Evolutionary conservation across 2,888 invertebrate genomes (phyloP).

Genomic region (Temnothorax rugatulus): DNA sequence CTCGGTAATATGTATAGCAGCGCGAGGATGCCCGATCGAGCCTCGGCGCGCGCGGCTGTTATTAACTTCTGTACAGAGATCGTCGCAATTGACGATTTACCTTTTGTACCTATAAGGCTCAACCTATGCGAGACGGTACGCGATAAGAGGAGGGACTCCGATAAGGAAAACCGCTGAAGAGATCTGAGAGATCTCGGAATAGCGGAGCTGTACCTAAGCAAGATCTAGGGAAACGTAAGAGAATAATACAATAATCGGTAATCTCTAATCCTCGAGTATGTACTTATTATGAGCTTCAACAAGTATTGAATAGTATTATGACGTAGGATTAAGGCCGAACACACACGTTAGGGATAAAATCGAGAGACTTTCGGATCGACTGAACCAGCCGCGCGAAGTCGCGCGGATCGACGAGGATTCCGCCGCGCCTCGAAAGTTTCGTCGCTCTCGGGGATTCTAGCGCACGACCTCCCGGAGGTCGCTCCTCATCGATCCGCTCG

Average conservation of each 20-base stretch:
- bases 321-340: conserved; percentile 68
- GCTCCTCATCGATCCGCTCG: conserved; percentile 30
- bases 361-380: conserved; percentile 43
- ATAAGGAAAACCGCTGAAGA: conserved; percentile 41
- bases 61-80: conserved; percentile 72
- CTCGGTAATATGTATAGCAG: conserved; percentile 8
- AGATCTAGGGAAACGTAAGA: conserved; percentile 70
- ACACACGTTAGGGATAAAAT: conserved; percentile 54
- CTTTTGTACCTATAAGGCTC: conserved; percentile 81
- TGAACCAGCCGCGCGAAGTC: conserved; percentile 29
- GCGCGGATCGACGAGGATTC: conserved; percentile 38
- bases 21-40: conserved; percentile 35
- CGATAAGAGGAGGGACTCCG: conserved; percentile 41
- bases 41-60: conserved; percentile 55
- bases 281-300: conserved; percentile 86
- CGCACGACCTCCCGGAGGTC: neutral
- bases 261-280: conserved; percentile 83
- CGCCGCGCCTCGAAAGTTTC: neutral
- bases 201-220: conserved; percentile 36
- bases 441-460: neutral
- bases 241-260: conserved; percentile 79
- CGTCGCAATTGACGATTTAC: conserved; percentile 78
- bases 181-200: conserved; percentile 12
- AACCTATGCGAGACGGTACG: conserved; percentile 67
- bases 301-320: conserved; percentile 85